Percentiles rank a stretch among this genome's conserved stretches.
These are phyloP conservation scores for Tiliacea citrago DNA, from an alignment of 2,888 invertebrate species.

Conservation along the genomic window DNA sequence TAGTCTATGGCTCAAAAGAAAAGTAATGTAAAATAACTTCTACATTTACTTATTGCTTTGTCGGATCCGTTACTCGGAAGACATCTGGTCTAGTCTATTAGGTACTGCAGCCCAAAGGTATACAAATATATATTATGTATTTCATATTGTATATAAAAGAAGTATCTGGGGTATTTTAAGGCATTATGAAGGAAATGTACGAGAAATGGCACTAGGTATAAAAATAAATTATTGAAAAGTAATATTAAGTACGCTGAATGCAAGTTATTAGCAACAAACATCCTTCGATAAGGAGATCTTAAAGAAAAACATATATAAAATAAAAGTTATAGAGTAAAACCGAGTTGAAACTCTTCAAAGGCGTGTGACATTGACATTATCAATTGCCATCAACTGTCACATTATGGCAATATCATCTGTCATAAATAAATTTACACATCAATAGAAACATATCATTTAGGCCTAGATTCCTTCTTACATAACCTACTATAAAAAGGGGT, in stretches of 20 bases:
- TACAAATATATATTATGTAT: slow-evolving; percentile 44
- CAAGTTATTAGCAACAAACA: no score
- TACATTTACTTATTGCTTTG: slow-evolving; percentile 83
- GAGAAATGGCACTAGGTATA: slow-evolving; percentile 37
- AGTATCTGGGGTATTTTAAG: slow-evolving; percentile 8
- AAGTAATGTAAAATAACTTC: slow-evolving; percentile 68
- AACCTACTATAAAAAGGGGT: slow-evolving; percentile 51
- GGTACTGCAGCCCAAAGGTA: slow-evolving; percentile 50
- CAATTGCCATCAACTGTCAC: slow-evolving; percentile 36
- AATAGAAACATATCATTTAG: slow-evolving; percentile 62
- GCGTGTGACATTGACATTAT: slow-evolving; percentile 40
- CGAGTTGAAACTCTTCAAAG: slow-evolving; percentile 16
- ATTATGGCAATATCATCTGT: slow-evolving; percentile 40
- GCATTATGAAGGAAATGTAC: slow-evolving; percentile 11
- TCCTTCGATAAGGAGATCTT: no score
- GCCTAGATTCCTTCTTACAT: slow-evolving; percentile 58
- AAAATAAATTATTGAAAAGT: slow-evolving; percentile 6
- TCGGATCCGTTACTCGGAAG: slow-evolving; percentile 83
- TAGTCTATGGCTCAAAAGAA: slow-evolving; percentile 64
- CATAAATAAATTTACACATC: slow-evolving; percentile 42
- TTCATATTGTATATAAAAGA: slow-evolving; percentile 36
- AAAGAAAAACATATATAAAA: neutral
- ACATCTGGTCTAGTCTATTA: slow-evolving; percentile 74
- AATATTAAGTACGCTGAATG: slow-evolving; percentile 36
- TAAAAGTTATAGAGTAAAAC: slow-evolving; percentile 20